These are phyloP conservation scores for Chionoecetes opilio DNA, from an alignment of 1,140 invertebrate species.

Conservation along the genomic window DNA sequence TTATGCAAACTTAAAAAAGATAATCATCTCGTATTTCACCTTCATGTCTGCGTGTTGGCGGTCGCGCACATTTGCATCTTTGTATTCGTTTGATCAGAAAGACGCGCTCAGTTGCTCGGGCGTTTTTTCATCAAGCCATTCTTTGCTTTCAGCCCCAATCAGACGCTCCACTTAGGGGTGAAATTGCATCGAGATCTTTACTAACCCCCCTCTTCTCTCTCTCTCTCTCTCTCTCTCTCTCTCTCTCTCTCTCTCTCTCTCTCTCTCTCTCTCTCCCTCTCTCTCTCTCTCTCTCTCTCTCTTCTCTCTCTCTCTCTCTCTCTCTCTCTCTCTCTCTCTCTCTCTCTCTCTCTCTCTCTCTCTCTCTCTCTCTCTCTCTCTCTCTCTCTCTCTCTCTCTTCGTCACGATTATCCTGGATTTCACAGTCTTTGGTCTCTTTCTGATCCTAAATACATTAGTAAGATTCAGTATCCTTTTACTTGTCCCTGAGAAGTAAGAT, in stretches of 20 bases:
- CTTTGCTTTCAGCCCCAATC: not conserved
- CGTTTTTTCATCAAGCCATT: not conserved
- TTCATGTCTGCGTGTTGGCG: too few species aligned
- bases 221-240: conserved; percentile 27
- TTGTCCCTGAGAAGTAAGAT: not conserved
- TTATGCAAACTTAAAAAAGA: too few species aligned
- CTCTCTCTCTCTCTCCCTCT: not conserved
- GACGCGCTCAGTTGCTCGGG: not conserved
- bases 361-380: too few species aligned
- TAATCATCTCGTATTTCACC: too few species aligned
- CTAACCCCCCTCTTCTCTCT: not conserved
- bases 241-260: conserved; percentile 10
- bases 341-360: too few species aligned
- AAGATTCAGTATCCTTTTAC: not conserved
- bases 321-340: too few species aligned
- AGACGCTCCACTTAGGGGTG: not conserved
- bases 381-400: too few species aligned
- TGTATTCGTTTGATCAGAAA: not conserved
- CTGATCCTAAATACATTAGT: not conserved
- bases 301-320: not conserved
- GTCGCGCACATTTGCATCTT: too few species aligned
- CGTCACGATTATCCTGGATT: too few species aligned
- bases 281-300: conserved; percentile 16
- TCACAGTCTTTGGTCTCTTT: too few species aligned
- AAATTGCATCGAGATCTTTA: not conserved